Conservation (phyloP, 2,888 invertebrate species). For the Nemoura dubitans region DNA sequence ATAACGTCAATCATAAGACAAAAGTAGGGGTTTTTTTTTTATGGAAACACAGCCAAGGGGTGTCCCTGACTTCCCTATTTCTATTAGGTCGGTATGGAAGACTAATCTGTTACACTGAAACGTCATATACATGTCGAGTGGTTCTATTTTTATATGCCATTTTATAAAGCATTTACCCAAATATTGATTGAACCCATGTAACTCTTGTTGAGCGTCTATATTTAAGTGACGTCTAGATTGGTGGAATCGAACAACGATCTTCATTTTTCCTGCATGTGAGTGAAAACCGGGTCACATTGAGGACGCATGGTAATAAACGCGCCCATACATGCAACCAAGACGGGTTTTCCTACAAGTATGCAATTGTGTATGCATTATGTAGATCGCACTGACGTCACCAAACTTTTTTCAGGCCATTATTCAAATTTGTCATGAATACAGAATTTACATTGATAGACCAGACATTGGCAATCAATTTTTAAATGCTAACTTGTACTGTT, state of each 20-base stretch:
- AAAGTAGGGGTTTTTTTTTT: too few relatives aligned
- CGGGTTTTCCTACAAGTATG: not conserved
- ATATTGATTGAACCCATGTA: not conserved
- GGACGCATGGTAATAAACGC: not conserved
- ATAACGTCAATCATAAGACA: too few relatives aligned
- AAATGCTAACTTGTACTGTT: not conserved
- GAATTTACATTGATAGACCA: not conserved
- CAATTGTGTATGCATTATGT: not conserved
- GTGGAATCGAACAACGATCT: not conserved
- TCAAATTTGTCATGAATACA: conserved; percentile 1
- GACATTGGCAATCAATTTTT: not conserved
- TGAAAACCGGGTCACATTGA: not conserved
- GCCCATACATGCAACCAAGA: not conserved
- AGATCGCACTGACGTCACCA: not conserved
- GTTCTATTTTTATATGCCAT: not conserved
- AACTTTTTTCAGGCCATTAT: not conserved
- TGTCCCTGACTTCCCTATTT: too few relatives aligned
- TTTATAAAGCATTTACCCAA: not conserved
- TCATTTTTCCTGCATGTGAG: not conserved
- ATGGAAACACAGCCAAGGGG: too few relatives aligned
- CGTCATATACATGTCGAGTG: not conserved
- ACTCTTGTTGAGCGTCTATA: not conserved
- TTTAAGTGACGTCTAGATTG: not conserved
- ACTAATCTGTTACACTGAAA: not conserved
- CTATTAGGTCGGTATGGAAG: not conserved